Evolutionary conservation across 2,113 vertebrate genomes (phyloP), one percentile per base, ranked within the genome.

Genomic region (Mastomys natalensis): DNA sequence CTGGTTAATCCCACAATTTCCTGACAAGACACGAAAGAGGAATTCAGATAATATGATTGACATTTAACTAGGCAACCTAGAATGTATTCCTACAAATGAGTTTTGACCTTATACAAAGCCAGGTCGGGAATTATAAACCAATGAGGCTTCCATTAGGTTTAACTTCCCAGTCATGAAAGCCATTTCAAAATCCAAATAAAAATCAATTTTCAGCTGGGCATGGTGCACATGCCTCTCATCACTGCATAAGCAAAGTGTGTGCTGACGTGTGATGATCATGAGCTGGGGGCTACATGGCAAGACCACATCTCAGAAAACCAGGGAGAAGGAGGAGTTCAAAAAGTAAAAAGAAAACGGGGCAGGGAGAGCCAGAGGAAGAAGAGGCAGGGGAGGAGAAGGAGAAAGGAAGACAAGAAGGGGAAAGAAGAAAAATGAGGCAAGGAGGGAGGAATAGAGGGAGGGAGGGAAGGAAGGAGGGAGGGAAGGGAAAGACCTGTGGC

Each of bases 1-100:
- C 87, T 95, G 45, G 51, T 53, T 95, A 94, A 93, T 92, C 64
- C 72, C 64, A 81, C 31, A 93, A 58, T 95, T 95, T 96, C n/a
- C 90, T 92, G 55, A 97, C 68, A 95, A 96, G 31, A 92, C 76
- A 72, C 7, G 40, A 87, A 95, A 90, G 31, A 90, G 2, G 10
- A 92, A 87, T 80, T 89, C 64, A 96, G 92, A 76, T 70, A 72
- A 87, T 78, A 74, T 16, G 16, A 96, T 22, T 93, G 86, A 16
- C 91, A 92, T 95, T 87, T 86, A 97, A 92, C 31, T 91, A 85
- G 45, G 60, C 40, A 96, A 90, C n/a, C 31, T 89, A 43, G 29
- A 90, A 77, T 74, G 1, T 84, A 72, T 85, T 81, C 34, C 72
- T 88, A 84, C 58, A 92, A 91, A 92, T 88, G 77, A 92, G 43